A percentile compares a stretch with the other conserved stretches of the same genome.
phyloP scores from a whole-genome alignment of 2,888 invertebrate species.

The Eupithecia inturbata region DNA sequence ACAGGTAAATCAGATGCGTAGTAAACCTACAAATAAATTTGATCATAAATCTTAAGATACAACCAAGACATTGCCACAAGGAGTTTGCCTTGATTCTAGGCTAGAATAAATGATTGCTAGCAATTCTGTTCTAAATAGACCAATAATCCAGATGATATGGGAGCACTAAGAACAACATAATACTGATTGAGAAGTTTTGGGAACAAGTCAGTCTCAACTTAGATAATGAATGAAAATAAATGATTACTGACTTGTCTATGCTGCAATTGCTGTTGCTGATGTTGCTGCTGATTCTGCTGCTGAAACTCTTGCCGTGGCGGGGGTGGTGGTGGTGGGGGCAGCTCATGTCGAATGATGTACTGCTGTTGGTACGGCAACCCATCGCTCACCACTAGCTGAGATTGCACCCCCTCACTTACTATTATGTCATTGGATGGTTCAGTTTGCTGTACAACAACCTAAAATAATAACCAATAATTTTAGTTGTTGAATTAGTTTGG shows the following conservation, averaged over 20 bases:
- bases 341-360: conserved; percentile 79
- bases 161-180: background rate
- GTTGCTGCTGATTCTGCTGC: conserved; percentile 64
- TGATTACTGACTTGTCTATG: conserved; percentile 61
- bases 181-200: background rate
- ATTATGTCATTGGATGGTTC: conserved; percentile 83
- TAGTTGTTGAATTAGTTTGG: background rate
- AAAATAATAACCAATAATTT: conserved; percentile 9
- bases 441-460: conserved; percentile 83
- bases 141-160: background rate
- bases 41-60: conserved; percentile 39
- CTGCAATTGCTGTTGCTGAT: conserved; percentile 55
- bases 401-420: conserved; percentile 79
- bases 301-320: conserved; percentile 69
- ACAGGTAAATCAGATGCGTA: conserved; percentile 83
- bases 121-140: background rate
- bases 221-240: background rate
- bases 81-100: too few relatives aligned
- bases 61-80: conserved; percentile 27
- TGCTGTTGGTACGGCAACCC: conserved; percentile 79
- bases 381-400: conserved; percentile 76
- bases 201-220: background rate
- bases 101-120: background rate
- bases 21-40: conserved; percentile 83
- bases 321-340: conserved; percentile 65